Base-by-base conservation (phyloP, 2,888 invertebrate species). In the Hirtodrosophila histrioides region DNA sequence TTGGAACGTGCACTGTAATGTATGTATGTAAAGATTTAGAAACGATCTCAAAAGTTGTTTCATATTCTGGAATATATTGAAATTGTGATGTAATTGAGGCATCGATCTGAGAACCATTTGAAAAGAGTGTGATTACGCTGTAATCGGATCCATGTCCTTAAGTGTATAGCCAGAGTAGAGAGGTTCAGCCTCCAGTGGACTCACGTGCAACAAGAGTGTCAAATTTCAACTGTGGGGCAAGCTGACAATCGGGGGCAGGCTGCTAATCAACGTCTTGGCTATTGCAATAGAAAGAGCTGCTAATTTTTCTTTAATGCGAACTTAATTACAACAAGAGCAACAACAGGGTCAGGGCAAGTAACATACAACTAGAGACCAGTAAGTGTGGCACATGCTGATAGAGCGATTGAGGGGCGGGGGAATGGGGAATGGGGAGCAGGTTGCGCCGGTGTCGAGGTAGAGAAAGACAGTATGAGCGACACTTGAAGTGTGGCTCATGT, bases 251-350 rank as follows among this genome's bases (percentile, higher is more conserved):
- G 29, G 44, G 48, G 53, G 53, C 69, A 46, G 53, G 55, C 39
- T 68, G 67, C 66, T 73, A 76, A 76, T 73, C 62, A 76, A 73
- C 55, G 57, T 58, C 33, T 43, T 75, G 66, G 62, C 64, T 7
- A 51, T 49, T 45, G 57, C 60, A 50, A 27, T 53, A 36, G 41
- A 35, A 8, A 64, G 74, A 58, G 69, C 75, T 65, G 69, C 55
- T 83, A 82, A 87, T 84, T 81, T 81, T 58, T 81, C 75, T 81
- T 75, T 81, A 87, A 82, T 82, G 87, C 69, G 66, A 81, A 75
- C 82, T 85, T 82, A 82, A 82, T 78, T 75, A 65, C 84, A 69
- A 68, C 50, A 64, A 62, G 43, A 70, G 29, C 46, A 50, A 51
- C 41, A 54, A 29, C 35, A 54, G 40, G 40, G 70, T 57, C 62